These are phyloP conservation scores for Drosophila pseudotalamancana DNA, from an alignment of 2,888 invertebrate species.

Conservation along the genomic window DNA sequence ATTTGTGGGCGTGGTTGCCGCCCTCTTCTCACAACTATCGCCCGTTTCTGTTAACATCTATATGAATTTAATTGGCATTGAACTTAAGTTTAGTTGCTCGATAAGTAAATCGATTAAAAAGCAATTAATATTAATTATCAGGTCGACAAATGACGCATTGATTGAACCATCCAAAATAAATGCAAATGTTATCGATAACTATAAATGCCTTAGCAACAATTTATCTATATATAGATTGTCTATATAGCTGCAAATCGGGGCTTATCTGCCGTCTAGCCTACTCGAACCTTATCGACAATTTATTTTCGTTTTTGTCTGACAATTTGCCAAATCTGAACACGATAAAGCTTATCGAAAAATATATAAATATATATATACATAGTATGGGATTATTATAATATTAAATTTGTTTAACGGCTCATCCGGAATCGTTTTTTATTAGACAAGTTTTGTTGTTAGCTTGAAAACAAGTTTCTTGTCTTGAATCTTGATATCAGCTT, in stretches of 20 bases:
- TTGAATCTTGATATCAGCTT: too few relatives aligned
- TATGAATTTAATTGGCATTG: constrained; percentile 37
- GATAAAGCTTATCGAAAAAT: constrained; percentile 14
- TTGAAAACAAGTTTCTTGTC: neutral
- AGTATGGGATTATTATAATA: neutral
- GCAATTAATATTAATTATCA: constrained; percentile 55
- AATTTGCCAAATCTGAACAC: neutral
- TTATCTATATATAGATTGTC: neutral
- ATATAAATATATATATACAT: neutral
- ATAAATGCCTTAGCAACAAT: constrained; percentile 3
- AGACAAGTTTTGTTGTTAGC: neutral
- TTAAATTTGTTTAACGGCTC: neutral
- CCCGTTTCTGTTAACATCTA: neutral
- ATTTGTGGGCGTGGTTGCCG: constrained; percentile 36
- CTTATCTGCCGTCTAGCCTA: constrained; percentile 23
- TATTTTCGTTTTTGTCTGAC: neutral
- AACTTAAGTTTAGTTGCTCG: constrained; percentile 36
- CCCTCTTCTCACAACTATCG: neutral
- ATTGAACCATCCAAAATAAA: constrained; percentile 18
- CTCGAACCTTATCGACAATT: constrained; percentile 15
- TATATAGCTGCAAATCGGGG: neutral
- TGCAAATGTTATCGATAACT: neutral
- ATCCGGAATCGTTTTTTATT: neutral
- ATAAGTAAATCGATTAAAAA: constrained; percentile 31
- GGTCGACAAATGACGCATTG: constrained; percentile 1